Conservation (phyloP, 2,888 invertebrate species). For the Drosophila pegasa region DNA sequence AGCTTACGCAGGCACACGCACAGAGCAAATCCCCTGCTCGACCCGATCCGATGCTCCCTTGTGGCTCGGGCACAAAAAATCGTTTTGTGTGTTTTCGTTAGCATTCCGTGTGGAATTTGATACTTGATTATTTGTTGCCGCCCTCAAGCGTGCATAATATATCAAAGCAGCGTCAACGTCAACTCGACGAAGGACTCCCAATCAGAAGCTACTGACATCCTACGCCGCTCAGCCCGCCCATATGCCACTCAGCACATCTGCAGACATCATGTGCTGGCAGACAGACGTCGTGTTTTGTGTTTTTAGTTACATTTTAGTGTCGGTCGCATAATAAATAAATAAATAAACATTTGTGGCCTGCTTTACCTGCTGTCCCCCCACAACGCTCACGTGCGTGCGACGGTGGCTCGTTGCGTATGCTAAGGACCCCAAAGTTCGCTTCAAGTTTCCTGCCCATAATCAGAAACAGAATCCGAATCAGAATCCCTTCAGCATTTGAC, state of each 20-base stretch:
- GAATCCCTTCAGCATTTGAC: constrained; percentile 46
- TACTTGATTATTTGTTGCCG: constrained; percentile 80
- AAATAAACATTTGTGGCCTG: constrained; percentile 69
- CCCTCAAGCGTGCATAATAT: constrained; percentile 81
- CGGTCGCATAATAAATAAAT: constrained; percentile 76
- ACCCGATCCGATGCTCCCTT: constrained; percentile 39
- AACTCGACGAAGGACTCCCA: constrained; percentile 43
- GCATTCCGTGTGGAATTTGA: constrained; percentile 80
- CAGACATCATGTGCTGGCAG: constrained; percentile 67
- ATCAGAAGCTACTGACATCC: constrained; percentile 31
- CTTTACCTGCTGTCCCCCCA: constrained; percentile 45
- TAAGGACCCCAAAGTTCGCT: constrained; percentile 46
- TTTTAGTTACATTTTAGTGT: constrained; percentile 80
- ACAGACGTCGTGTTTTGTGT: constrained; percentile 44
- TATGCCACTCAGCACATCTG: constrained; percentile 59
- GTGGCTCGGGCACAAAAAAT: constrained; percentile 60
- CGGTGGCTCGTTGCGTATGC: constrained; percentile 68
- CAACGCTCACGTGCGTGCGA: constrained; percentile 55
- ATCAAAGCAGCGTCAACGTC: constrained; percentile 79
- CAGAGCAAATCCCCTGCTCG: constrained; percentile 34
- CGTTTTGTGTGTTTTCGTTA: constrained; percentile 69
- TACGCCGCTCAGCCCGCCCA: neutral
- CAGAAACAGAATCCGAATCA: constrained; percentile 47
- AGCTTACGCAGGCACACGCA: constrained; percentile 55
- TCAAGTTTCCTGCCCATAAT: constrained; percentile 6